A percentile compares a stretch with the other conserved stretches of the same genome.
These are phyloP conservation scores for Tinamus major DNA, from an alignment of 2,797 vertebrate genomes.

Conservation along the genomic window DNA sequence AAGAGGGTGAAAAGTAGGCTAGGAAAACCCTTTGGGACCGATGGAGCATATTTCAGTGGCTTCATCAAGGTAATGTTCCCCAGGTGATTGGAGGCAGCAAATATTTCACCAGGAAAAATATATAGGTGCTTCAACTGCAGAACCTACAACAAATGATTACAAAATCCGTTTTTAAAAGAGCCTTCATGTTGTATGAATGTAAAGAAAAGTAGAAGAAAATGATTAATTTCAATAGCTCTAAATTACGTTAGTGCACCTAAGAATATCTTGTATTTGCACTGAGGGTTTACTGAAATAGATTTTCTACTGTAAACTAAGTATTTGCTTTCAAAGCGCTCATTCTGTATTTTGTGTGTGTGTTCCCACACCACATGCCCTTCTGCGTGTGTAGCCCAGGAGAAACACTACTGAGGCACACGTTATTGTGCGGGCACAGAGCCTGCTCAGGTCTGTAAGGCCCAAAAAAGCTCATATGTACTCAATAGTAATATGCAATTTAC, in stretches of 20 bases:
- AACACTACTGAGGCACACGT: constrained; percentile 61
- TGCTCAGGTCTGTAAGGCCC: constrained; percentile 38
- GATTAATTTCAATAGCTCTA: constrained; percentile 86
- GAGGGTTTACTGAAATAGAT: constrained; percentile 87
- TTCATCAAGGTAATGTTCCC: constrained; percentile 93
- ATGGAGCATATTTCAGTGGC: constrained; percentile 93
- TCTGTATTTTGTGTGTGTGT: neutral
- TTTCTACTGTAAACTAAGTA: constrained; percentile 86
- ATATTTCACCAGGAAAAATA: constrained; percentile 89
- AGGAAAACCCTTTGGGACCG: constrained; percentile 90
- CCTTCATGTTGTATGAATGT: constrained; percentile 84
- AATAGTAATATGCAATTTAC: constrained; percentile 68
- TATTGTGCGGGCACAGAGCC: constrained; percentile 56
- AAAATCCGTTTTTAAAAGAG: constrained; percentile 76
- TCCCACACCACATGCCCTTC: neutral
- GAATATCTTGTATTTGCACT: constrained; percentile 83
- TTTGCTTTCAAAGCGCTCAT: constrained; percentile 71
- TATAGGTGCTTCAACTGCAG: constrained; percentile 84
- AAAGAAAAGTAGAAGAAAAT: constrained; percentile 82
- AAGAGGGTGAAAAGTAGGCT: constrained; percentile 89
- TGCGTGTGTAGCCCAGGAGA: constrained; percentile 35
- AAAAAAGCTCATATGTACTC: constrained; percentile 71
- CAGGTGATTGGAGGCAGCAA: constrained; percentile 92
- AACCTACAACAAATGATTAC: constrained; percentile 82
- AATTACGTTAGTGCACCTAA: constrained; percentile 84